These are phyloP conservation scores for Leucozona laternaria DNA, from an alignment of 2,888 invertebrate species.

Conservation along the genomic window DNA sequence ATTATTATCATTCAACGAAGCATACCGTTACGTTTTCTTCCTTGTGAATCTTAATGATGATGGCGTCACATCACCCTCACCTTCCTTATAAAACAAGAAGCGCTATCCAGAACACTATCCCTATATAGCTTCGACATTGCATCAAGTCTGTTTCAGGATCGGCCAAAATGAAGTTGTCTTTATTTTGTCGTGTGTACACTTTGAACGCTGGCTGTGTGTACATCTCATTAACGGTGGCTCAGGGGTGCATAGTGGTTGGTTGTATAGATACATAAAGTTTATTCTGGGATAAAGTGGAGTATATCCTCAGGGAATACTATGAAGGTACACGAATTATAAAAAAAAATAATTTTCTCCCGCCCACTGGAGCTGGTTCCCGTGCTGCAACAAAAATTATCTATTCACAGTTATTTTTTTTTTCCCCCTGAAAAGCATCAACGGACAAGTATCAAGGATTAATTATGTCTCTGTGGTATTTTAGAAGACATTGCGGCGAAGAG, in stretches of 20 bases:
- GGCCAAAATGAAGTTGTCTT: slow-evolving; percentile 63
- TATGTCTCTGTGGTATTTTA: slow-evolving; percentile 73
- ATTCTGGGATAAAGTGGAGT: slow-evolving; percentile 34
- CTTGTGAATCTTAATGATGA: slow-evolving; percentile 71
- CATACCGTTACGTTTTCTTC: slow-evolving; percentile 35
- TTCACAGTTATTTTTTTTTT: slow-evolving; percentile 21
- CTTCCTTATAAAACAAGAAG: not conserved
- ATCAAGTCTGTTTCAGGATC: slow-evolving; percentile 33
- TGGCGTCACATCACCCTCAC: slow-evolving; percentile 39
- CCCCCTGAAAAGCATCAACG: slow-evolving; percentile 18
- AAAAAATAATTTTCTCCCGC: slow-evolving; percentile 14
- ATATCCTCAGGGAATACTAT: slow-evolving; percentile 50
- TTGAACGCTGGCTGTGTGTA: slow-evolving; percentile 50
- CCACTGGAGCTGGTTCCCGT: not conserved
- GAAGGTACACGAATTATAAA: slow-evolving; percentile 19
- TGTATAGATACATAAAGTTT: slow-evolving; percentile 32
- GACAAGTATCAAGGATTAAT: slow-evolving; percentile 71
- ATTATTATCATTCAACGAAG: slow-evolving; percentile 59
- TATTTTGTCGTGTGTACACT: slow-evolving; percentile 40
- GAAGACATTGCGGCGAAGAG: slow-evolving; percentile 65
- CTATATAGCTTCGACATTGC: slow-evolving; percentile 23
- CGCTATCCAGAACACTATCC: not conserved
- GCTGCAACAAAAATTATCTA: slow-evolving; percentile 24
- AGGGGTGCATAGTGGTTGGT: slow-evolving; percentile 37
- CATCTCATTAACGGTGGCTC: slow-evolving; percentile 73